Base-by-base conservation (phyloP, 2,113 vertebrate genomes). In the Rhadina sibilatrix region DNA sequence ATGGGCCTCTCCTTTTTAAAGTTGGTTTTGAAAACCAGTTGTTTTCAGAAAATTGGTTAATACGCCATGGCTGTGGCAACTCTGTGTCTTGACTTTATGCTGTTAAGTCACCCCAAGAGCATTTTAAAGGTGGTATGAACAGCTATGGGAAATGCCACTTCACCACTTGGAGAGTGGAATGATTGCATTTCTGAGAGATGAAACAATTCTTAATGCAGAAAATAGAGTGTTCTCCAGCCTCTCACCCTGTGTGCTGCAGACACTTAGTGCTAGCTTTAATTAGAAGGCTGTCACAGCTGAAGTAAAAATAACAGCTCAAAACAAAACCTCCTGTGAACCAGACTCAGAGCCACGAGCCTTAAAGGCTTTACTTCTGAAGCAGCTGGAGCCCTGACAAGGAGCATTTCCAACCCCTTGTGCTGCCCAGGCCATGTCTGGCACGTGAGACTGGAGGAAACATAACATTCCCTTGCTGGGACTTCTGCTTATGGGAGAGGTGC, bases 291-390 rank as follows among this genome's bases (percentile, higher is more conserved):
- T 83, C 80, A 56, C 49, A 72, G 66, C 57, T 47, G 50, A 80
- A 59, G 49, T 83, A 83, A 93, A 92, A 96, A 97, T 75, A 87
- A 76, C 78, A 71, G 14, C 46, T 89, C 27, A 24, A 35, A 92
- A 21, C 56, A 82, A 82, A 94, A 42, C 70, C 53, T 83, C 5
- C 13, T 28, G 27, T 72, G 70, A 89, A 57, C 46, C 20, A 47
- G 52, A 11, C 2, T 75, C 77, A 54, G 81, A 89, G 23, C 16
- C 2, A 0, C 4, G 57, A 79, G 63, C n/a, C 9, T 72, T 21
- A 5, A 49, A 49, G 52, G 30, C 46, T 88, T 72, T 30, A 0
- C 28, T 46, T n/a, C 12, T 17, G 12, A 46, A 77, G 59, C n/a
- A 66, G 59, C 60, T 49, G 74, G 52, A 83, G 44, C 69, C 27